Conservation (phyloP, 1,140 invertebrate species). For the Hyposmocoma kahamanoa region DNA sequence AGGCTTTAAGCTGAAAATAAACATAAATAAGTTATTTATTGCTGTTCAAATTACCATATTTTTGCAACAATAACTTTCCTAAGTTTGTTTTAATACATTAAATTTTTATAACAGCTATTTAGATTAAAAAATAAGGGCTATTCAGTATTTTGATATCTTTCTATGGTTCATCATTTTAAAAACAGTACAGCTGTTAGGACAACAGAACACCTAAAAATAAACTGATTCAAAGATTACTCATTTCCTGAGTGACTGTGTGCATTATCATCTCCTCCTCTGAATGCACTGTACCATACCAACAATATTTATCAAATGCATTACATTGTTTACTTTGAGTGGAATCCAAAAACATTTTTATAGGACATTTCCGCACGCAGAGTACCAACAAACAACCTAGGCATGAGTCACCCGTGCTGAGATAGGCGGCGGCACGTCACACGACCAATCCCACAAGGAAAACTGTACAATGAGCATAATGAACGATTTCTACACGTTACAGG, state of each 20-base stretch:
- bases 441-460: slow-evolving; percentile 31
- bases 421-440: slow-evolving; percentile 47
- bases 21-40: slow-evolving; percentile 18
- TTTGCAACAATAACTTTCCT: too few species aligned
- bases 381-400: slow-evolving; percentile 48
- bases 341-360: slow-evolving; percentile 58
- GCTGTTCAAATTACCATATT: too few species aligned
- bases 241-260: neutral
- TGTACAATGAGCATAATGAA: slow-evolving; percentile 17
- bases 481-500: slow-evolving; percentile 9
- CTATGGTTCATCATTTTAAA: too few species aligned
- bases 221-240: neutral
- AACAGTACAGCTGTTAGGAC: too few species aligned
- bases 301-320: slow-evolving; percentile 24
- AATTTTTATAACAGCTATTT: too few species aligned
- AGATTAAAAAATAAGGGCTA: neutral
- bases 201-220: neutral
- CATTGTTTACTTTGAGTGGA: slow-evolving; percentile 51
- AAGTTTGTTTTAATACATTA: too few species aligned
- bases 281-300: neutral
- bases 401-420: slow-evolving; percentile 62
- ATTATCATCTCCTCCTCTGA: neutral
- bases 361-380: slow-evolving; percentile 50
- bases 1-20: slow-evolving; percentile 88
- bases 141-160: neutral